Conservation (phyloP, 2,113 vertebrate species). For the Dicaeum eximium region DNA sequence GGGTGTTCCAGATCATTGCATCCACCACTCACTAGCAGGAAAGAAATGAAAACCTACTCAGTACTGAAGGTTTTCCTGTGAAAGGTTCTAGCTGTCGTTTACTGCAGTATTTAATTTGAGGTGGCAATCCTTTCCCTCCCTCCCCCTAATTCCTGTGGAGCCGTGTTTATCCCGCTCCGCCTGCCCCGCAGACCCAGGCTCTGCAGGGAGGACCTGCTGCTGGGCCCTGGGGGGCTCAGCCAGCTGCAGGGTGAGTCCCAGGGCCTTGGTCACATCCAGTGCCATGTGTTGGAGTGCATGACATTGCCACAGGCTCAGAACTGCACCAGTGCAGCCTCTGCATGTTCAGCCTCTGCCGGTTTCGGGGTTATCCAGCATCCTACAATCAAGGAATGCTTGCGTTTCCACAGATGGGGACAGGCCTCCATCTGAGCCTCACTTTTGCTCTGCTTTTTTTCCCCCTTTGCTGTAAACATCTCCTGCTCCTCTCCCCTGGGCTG, state of each 20-base stretch:
- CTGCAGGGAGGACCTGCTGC: not conserved
- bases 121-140: not conserved
- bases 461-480: not conserved
- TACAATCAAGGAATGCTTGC: not conserved
- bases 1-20: conserved; percentile 48
- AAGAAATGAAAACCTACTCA: conserved; percentile 28
- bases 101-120: not conserved
- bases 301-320: not conserved
- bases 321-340: not conserved
- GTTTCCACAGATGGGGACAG: not conserved
- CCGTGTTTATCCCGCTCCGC: fast-evolving
- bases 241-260: not conserved
- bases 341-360: fast-evolving
- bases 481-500: not conserved
- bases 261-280: not conserved
- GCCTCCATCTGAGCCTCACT: not conserved
- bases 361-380: not conserved
- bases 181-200: not conserved
- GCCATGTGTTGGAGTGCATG: not conserved
- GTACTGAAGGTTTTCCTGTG: conserved; percentile 7
- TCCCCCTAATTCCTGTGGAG: not conserved
- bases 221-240: not conserved
- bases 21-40: conserved; percentile 52
- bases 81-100: not conserved
- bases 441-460: not conserved